A percentile compares a stretch with the other conserved stretches of the same genome.
Evolutionary conservation across 2,888 invertebrate genomes (phyloP).

Genomic region (Melanargia galathea): DNA sequence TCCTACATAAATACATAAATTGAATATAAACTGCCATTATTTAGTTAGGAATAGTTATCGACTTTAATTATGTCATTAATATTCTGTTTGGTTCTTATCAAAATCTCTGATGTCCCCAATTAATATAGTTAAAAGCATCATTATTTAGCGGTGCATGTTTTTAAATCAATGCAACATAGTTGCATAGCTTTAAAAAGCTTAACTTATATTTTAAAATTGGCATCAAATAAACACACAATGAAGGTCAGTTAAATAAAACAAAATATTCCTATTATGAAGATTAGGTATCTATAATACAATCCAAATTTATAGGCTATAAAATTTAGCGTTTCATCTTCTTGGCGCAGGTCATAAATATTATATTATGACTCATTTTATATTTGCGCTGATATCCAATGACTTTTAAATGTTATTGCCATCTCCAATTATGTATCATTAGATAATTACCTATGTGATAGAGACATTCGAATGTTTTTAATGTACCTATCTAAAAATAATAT

Average conservation of each 20-base stretch:
- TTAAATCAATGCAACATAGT: no score
- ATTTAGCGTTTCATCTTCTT: constrained; percentile 28
- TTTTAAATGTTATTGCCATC: constrained; percentile 24
- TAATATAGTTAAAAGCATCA: background rate
- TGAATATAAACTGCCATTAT: no score
- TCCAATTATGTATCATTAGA: no score
- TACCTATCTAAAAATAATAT: no score
- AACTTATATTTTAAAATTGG: background rate
- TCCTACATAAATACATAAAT: no score
- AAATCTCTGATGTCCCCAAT: background rate
- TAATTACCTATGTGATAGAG: no score
- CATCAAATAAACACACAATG: constrained; percentile 9
- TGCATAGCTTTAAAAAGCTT: no score
- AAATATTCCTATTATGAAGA: constrained; percentile 21
- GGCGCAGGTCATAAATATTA: constrained; percentile 27
- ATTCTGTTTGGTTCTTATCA: background rate
- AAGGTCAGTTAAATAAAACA: constrained; percentile 21
- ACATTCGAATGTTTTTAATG: no score
- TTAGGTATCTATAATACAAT: constrained; percentile 17
- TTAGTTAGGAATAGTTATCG: no score
- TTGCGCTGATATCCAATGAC: constrained; percentile 24
- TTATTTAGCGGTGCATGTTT: background rate
- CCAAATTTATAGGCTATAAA: constrained; percentile 31
- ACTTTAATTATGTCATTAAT: background rate
- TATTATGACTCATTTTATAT: constrained; percentile 3